Base-by-base conservation (phyloP, 2,797 vertebrate genomes). In the Brachyrhaphis roseni region DNA sequence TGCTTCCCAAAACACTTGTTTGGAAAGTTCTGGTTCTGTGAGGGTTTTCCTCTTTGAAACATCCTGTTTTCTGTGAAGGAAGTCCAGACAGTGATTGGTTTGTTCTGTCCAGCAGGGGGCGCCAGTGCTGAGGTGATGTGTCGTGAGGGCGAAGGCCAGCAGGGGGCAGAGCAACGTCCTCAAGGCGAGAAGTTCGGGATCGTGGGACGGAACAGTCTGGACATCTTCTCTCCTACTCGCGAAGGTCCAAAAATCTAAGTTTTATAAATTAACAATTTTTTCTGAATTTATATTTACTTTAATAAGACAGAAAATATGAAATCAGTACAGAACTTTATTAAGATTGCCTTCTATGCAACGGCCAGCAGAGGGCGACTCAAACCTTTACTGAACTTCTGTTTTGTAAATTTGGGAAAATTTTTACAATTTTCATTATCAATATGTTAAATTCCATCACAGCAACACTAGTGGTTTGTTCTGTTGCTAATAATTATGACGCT, bases 151-250 rank as follows among this genome's bases (percentile, higher is more conserved):
- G 97, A 97, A 78, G 94, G 93, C 45, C 96, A 95, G 23, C 96
- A 93, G 90, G 94, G 68, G 77, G 53, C 91, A 0, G 96, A 95
- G 55, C 84, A 36, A 1, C 78, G 71, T 31, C 74, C 88, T n/a
- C 82, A 88, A 53, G 68, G 88, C 74, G 96, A 94, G 74, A 95
- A 91, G 90, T 88, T 96, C 82, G 95, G 93, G 86, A 91, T 91
- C 28, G 90, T 96, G 28, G 92, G 96, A 74, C 95, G 96, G 77
- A 97, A 91, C 94, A 99, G 98, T 89, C 94, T 99, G 91, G 98
- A 99, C 84, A 81, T 99, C 75, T 99, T 99, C 94, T 99, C 98
- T 89, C 98, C 98, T 0, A 88, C 91, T 13, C 91, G 94, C 28
- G 95, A 95, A 72, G 95, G 95, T 96, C 45, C 5, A 31, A 11